Base-by-base conservation (phyloP, 2,113 vertebrate species). In the Amphiprion ocellaris region DNA sequence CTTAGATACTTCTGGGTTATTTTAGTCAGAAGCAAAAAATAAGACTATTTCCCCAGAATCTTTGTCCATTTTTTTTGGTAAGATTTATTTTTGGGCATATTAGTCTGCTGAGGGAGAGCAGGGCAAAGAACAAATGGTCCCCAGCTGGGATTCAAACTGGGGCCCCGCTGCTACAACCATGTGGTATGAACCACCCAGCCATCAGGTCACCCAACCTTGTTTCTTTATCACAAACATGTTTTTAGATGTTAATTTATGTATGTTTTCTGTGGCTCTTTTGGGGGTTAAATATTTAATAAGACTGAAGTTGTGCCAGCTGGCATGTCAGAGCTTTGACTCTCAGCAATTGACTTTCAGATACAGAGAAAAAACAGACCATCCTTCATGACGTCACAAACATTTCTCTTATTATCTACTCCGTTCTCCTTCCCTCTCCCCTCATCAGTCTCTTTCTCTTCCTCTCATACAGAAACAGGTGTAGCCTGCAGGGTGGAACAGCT, bases 401-500 rank as follows among this genome's bases (percentile, higher is more conserved):
- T 44, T 44, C 3, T 44, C 41, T 15, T 15, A 1, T 44, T 44
- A 12, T 15, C 12, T 15, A 14, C 11, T 12, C 14, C 15, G 53
- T 66, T 59, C 50, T 73, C 33, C 17, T 39, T 58, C 52, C 23
- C n/a, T 60, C 64, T 41, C n/a, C n/a, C 28, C 41, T 65, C 12
- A 61, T 15, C 11, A 21, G 24, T 24, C 24, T 53, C 23, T 44
- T 44, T 15, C 41, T 62, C n/a, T 41, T 47, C n/a, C 64, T 47
- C 9, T 53, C 12, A n/a, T 47, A 23, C 56, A 78, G 28, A 83
- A 83, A 82, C 86, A 90, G 84, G 68, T 87, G 83, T 63, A 87
- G 79, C 59, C 79, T 77, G 74, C 37, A 83, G 77, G 73, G 61
- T 67, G 69, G 74, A 80, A 83, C 88, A 87, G 85, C 84, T 91